Base-by-base conservation (phyloP, 2,113 vertebrate species). In the Ctenodactylus gundi region DNA sequence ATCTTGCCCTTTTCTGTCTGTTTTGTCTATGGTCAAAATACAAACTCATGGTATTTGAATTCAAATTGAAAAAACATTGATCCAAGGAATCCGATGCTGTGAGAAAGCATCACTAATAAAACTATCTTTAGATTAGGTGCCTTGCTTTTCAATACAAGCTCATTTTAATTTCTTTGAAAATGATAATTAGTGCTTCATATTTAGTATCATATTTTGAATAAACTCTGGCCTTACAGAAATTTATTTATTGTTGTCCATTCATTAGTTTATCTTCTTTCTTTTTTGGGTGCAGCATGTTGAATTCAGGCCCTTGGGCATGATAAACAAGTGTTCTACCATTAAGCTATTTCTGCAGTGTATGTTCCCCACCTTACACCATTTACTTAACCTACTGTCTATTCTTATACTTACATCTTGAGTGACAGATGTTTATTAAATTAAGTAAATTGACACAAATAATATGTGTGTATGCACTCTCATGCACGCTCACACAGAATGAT, bases 1-100 rank as follows among this genome's bases (percentile, higher is more conserved):
- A 91, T 65, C 8, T 91, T 85, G 8, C 85, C 4, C 25, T 41
- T 94, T 81, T 76, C 18, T 17, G 25, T 65, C 31, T 64, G 3
- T 87, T 92, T 80, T 84, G 6, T 88, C 23, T 60, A 67, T 94
- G 39, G 34, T 53, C 6, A 90, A 90, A 89, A 84, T 3, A 64
- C 73, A 84, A 64, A 51, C 57, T 58, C 6, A 41, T 70, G 7
- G 62, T 91, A 87, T 72, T 87, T 91, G 12, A 85, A 85, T 85
- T 88, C 2, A 81, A 36, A 58, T 46, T 88, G 76, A 81, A 23
- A 75, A 55, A 0, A n/a, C 60, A 34, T 4, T n/a, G 7, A 17
- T 72, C 14, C 12, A 78, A 65, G 29, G 80, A 88, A 60, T 4
- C 5, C 4, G 1, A 72, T 81, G 9, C 11, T 60, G 17, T 36